Percentiles rank a stretch among this genome's conserved stretches.
phyloP scores from a whole-genome alignment of 2,113 vertebrate species.

The Microtus oregoni region DNA sequence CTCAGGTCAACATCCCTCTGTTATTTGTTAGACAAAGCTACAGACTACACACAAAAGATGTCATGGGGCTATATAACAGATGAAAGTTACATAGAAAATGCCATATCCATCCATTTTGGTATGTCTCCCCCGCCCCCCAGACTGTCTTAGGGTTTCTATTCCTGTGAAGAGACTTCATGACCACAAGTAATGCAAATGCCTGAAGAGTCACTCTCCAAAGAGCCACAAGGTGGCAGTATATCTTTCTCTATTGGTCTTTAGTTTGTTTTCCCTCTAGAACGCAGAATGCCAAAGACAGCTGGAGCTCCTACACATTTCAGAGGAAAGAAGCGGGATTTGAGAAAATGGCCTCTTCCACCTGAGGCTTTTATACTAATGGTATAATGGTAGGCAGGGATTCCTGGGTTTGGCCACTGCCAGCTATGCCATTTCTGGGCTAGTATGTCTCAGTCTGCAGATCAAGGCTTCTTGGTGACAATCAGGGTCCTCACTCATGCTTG shows the following conservation, averaged over 20 bases:
- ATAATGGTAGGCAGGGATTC: slow-evolving; percentile 20
- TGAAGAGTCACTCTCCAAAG: slow-evolving; percentile 1
- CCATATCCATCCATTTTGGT: too few species aligned
- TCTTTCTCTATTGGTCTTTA: neutral
- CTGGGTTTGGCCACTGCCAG: neutral
- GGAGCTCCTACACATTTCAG: neutral
- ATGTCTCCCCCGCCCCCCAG: neutral
- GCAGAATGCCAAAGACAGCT: neutral
- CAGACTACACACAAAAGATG: slow-evolving; percentile 23
- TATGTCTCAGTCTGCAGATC: neutral
- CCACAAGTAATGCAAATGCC: neutral
- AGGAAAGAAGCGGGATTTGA: slow-evolving; percentile 20
- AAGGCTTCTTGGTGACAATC: neutral
- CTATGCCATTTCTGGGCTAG: slow-evolving; percentile 1
- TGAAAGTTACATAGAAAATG: slow-evolving; percentile 42
- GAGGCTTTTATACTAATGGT: neutral
- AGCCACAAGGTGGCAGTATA: slow-evolving; percentile 67
- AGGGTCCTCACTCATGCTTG: neutral
- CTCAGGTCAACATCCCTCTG: neutral
- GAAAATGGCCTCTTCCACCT: neutral
- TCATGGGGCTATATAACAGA: slow-evolving; percentile 2
- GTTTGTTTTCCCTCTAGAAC: neutral
- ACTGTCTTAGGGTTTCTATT: neutral
- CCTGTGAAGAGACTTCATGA: neutral
- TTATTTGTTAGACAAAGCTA: slow-evolving; percentile 16